Base-by-base conservation (phyloP, 2,888 invertebrate species). In the Tanytarsus gracilentus region DNA sequence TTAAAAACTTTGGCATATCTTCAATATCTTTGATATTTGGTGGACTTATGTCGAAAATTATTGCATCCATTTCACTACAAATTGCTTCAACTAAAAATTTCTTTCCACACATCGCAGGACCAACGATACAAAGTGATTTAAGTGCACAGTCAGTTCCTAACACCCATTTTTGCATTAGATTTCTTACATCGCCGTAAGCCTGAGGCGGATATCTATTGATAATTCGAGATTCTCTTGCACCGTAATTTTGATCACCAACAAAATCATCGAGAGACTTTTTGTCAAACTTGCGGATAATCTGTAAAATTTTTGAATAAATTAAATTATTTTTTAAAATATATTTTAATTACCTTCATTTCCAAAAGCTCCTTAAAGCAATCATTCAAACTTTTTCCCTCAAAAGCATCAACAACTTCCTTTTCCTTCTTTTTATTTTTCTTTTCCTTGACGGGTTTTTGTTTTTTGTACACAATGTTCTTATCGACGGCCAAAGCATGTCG, bases 21-120 rank as follows among this genome's bases (percentile, higher is more conserved):
- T 80, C 76, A 66, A 79, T 79, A 66, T 78, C 76, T 29, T 76
- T 76, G 1, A 77, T 78, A 59, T 82, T 77, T 65, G 83, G 83
- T 0, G 83, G 78, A 26, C 80, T 79, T n/a, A 84, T 71, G 66
- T 84, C 82, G 67, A 85, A 78, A 33, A 85, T 71, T 11, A 81
- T 78, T 2, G 84, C 83, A 65, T 70, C 70, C 2, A 83, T 74
- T 70, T 86, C 86, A 3, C 79, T 79, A 64, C 85, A 85, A 49
- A 89, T 76, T 0, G 85, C 84, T 64, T 85, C 77, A 0, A 82
- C 81, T 18, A 89, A 69, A 65, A 83, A 74, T 64, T 78, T 79
- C 69, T 88, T 88, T 0, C 88, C 88, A 64, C 77, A 77, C 50
- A 79, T 78, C 1, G 77, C 69, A 0, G 86, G 82, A 1, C 88